A percentile compares a stretch with the other conserved stretches of the same genome.
phyloP scores from a whole-genome alignment of 2,888 invertebrate genomes.

The Linnaemya tessellans region DNA sequence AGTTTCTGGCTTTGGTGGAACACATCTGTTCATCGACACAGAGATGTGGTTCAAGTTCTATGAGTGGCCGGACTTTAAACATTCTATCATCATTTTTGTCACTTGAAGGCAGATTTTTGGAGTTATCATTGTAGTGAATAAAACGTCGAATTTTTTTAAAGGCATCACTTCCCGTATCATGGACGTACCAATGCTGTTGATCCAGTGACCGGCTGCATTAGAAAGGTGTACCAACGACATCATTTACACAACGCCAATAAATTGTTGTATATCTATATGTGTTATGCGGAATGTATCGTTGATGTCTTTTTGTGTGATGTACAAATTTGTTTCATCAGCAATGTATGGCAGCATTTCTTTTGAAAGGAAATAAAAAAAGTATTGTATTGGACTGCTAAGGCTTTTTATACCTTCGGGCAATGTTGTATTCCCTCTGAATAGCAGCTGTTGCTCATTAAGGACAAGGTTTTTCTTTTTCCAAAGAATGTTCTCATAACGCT shows the following conservation, averaged over 20 bases:
- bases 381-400: background rate
- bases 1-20: constrained; percentile 58
- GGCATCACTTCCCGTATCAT: constrained; percentile 25
- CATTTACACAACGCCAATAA: background rate
- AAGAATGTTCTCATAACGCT: too few relatives aligned
- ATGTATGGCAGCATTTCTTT: constrained; percentile 5
- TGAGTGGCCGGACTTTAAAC: constrained; percentile 65
- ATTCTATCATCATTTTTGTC: constrained; percentile 55
- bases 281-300: background rate
- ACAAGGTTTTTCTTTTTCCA: too few relatives aligned
- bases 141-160: constrained; percentile 20
- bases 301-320: constrained; percentile 6
- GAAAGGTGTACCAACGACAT: constrained; percentile 21
- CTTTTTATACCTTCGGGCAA: constrained; percentile 13
- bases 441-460: constrained; percentile 11
- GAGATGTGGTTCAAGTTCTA: constrained; percentile 59
- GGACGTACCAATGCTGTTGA: constrained; percentile 6
- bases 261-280: constrained; percentile 9
- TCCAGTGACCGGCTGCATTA: constrained; percentile 30
- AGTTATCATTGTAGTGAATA: constrained; percentile 33
- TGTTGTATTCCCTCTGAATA: constrained; percentile 22
- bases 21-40: constrained; percentile 18
- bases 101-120: constrained; percentile 1
- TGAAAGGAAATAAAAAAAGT: constrained; percentile 11
- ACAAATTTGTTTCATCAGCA: constrained; percentile 8